Base-by-base conservation (phyloP, 30 jellyfish, hydroid and myxozoan genomes). In the Cassiopea andromeda region DNA sequence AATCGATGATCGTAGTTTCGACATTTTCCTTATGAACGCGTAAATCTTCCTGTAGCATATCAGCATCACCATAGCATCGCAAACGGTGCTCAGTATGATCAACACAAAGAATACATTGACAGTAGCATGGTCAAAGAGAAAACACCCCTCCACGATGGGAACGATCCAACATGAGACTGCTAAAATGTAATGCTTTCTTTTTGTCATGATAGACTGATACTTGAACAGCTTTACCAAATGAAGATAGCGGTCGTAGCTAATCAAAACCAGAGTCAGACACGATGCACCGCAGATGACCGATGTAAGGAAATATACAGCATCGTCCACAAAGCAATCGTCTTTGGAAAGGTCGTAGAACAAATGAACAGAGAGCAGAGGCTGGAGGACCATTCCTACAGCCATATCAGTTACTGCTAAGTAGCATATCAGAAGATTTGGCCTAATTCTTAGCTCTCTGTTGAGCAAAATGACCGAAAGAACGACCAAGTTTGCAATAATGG, bases 171-270 rank as follows among this genome's bases (percentile, higher is more conserved):
- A 64, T 1, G 49, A 82, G 15, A 47, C 54, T 2, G 66, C 58
- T 46, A 82, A 13, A 43, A 46, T n/a, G 50, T 27, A 43, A 19
- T 61, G 72, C 73, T 46, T 82, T 68, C 72, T 47, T 66, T 44
- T 47, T 2, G 71, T 64, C 91, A 82, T 82, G 2, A 46, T 12
- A 10, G 15, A 18, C 27, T 64, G 44, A 73, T 82, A 82, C 16
- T 67, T 66, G 44, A 16, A 60, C 46, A 82, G 87, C 47, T 69
- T 66, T 19, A 48, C 72, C 84, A 82, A 17, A n/a, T 67, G 91
- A 12, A 82, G 84, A 46, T 82, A 82, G 44, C 91, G 83, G 46
- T 82, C 91, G 50, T 61, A 64, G 50, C 91, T 82, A 1, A 82
- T 82, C 45, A 82, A 67, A 15, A 78, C 77, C 50, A 82, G 68